Evolutionary conservation across 2,113 vertebrate genomes (phyloP).

Genomic region (Mixornis gularis): DNA sequence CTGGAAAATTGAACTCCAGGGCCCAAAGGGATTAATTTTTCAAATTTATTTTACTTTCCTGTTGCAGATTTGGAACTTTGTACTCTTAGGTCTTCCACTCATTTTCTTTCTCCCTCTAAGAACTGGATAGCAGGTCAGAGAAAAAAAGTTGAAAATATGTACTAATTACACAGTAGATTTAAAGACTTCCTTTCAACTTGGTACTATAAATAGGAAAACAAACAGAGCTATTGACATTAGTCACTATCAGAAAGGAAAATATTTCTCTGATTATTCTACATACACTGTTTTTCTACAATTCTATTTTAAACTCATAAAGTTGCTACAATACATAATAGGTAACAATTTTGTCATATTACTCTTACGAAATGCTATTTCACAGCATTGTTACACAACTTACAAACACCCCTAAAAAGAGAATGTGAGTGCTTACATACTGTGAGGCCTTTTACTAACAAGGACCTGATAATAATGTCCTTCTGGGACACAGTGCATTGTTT

Average conservation of each 20-base stretch:
- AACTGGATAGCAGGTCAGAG: background rate
- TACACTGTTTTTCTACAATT: background rate
- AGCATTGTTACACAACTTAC: background rate
- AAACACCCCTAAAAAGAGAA: background rate
- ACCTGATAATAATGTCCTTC: background rate
- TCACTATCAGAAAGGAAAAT: background rate
- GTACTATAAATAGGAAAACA: background rate
- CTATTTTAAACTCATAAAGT: background rate
- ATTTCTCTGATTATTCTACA: background rate
- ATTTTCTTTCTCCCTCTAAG: slow-evolving; percentile 1
- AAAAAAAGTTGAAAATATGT: background rate
- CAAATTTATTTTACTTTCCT: slow-evolving; percentile 51
- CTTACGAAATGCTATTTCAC: background rate
- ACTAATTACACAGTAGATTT: background rate
- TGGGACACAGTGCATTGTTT: slow-evolving; percentile 3
- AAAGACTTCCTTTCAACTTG: slow-evolving; percentile 5
- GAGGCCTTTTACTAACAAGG: background rate
- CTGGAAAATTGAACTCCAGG: slow-evolving; percentile 25
- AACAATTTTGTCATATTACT: background rate
- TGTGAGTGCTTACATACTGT: background rate
- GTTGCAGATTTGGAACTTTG: background rate
- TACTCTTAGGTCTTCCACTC: background rate
- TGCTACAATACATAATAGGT: background rate
- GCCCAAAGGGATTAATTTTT: slow-evolving; percentile 44
- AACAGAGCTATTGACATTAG: background rate